A percentile compares a stretch with the other conserved stretches of the same genome.
Evolutionary conservation across 2,113 vertebrate genomes (phyloP).

Genomic region (Puntigrus tetrazona): DNA sequence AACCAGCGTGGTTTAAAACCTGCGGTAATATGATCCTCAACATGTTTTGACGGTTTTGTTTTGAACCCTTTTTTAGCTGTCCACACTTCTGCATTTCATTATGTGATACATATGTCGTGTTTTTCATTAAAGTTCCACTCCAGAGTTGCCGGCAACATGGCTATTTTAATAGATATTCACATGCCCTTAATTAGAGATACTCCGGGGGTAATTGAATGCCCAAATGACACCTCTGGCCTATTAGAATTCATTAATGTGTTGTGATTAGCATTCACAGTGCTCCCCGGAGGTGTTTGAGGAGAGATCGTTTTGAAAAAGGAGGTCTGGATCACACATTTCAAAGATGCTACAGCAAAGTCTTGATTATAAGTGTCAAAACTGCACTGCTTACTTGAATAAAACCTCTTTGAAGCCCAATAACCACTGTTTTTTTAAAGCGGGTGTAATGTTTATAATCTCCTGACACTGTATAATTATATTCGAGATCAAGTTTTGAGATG

Average conservation of each 20-base stretch:
- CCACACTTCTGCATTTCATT: slow-evolving; percentile 17
- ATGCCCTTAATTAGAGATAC: slow-evolving; percentile 46
- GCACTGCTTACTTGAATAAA: background rate
- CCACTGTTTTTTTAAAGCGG: background rate
- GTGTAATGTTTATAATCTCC: slow-evolving; percentile 21
- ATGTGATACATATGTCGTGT: slow-evolving; percentile 25
- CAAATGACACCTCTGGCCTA: slow-evolving; percentile 52
- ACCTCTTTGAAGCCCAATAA: background rate
- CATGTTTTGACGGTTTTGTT: background rate
- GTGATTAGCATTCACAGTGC: slow-evolving; percentile 29
- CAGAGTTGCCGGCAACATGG: slow-evolving; percentile 30
- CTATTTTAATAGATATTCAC: slow-evolving; percentile 49
- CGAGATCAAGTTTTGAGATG: background rate
- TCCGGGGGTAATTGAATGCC: slow-evolving; percentile 47
- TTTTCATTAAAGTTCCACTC: slow-evolving; percentile 37
- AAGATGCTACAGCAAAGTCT: background rate
- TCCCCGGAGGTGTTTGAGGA: slow-evolving; percentile 11
- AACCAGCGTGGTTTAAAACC: background rate
- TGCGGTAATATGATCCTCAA: background rate
- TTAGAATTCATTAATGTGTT: slow-evolving; percentile 52
- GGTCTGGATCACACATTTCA: slow-evolving; percentile 29
- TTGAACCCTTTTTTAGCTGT: background rate
- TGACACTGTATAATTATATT: slow-evolving; percentile 35
- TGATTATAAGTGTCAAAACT: background rate
- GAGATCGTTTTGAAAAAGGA: slow-evolving; percentile 29